Conservation (phyloP, 2,888 invertebrate genomes). For the Tenthredo distinguenda region DNA sequence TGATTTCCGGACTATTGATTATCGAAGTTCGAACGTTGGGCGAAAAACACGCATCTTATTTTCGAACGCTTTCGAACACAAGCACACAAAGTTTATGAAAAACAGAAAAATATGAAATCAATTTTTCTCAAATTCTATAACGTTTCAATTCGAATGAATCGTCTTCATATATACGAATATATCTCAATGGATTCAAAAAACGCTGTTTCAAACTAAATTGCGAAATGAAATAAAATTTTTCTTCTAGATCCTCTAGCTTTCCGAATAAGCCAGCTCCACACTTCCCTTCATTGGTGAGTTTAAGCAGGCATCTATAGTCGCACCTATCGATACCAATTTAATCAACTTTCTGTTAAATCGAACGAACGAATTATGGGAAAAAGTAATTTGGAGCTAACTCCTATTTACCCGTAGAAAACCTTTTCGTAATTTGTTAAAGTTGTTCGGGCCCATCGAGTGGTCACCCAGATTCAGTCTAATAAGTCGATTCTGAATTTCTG, state of each 20-base stretch:
- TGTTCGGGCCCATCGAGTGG: background rate
- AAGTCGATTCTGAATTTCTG: background rate
- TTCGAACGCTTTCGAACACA: background rate
- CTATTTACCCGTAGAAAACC: background rate
- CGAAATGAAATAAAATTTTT: background rate
- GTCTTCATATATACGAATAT: background rate
- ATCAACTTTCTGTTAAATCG: background rate
- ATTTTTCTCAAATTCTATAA: background rate
- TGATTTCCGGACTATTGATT: conserved; percentile 11
- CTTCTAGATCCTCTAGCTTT: background rate
- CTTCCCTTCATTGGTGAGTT: background rate
- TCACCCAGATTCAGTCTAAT: background rate
- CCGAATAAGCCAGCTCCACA: background rate
- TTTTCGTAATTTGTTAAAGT: background rate
- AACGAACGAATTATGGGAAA: background rate
- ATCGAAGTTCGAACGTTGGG: background rate
- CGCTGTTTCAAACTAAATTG: background rate
- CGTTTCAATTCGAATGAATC: background rate
- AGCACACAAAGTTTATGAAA: background rate
- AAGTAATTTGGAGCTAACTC: background rate
- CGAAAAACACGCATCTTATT: background rate
- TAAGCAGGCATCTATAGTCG: background rate
- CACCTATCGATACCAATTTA: background rate
- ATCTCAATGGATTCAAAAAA: background rate
- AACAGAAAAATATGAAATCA: background rate